These are phyloP conservation scores for Leptura quadrifasciata DNA, from an alignment of 2,888 invertebrate species.

Conservation along the genomic window DNA sequence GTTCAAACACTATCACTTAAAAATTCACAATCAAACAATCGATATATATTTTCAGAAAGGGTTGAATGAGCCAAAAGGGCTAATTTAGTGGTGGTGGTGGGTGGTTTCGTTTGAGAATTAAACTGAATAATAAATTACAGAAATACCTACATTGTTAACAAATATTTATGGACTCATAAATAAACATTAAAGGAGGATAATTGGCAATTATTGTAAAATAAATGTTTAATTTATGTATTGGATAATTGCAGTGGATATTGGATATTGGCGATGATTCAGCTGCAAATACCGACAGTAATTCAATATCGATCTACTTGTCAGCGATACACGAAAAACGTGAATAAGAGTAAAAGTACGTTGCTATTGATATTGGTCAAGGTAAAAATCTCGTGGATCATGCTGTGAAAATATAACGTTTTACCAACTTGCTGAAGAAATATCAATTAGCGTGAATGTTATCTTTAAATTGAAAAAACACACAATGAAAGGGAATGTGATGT, in stretches of 20 bases:
- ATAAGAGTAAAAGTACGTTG: slow-evolving; percentile 55
- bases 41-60: neutral
- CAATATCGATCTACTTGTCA: slow-evolving; percentile 36
- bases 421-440: slow-evolving; percentile 33
- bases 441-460: slow-evolving; percentile 30
- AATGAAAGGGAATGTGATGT: slow-evolving; percentile 34
- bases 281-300: slow-evolving; percentile 26
- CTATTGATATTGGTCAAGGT: slow-evolving; percentile 56
- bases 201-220: slow-evolving; percentile 45
- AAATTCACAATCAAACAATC: too few species aligned
- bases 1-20: too few species aligned
- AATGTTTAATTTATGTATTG: slow-evolving; percentile 47
- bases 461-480: neutral
- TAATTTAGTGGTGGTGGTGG: neutral
- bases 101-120: neutral
- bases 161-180: slow-evolving; percentile 42
- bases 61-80: neutral
- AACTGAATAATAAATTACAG: slow-evolving; percentile 27
- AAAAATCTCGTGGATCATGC: slow-evolving; percentile 43
- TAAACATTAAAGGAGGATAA: slow-evolving; percentile 40
- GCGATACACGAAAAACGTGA: slow-evolving; percentile 54
- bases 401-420: slow-evolving; percentile 36
- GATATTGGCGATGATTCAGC: slow-evolving; percentile 41
- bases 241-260: slow-evolving; percentile 39
- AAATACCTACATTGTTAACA: slow-evolving; percentile 35